Conservation (phyloP, 1,140 invertebrate genomes). For the Drosophila subobscura region DNA sequence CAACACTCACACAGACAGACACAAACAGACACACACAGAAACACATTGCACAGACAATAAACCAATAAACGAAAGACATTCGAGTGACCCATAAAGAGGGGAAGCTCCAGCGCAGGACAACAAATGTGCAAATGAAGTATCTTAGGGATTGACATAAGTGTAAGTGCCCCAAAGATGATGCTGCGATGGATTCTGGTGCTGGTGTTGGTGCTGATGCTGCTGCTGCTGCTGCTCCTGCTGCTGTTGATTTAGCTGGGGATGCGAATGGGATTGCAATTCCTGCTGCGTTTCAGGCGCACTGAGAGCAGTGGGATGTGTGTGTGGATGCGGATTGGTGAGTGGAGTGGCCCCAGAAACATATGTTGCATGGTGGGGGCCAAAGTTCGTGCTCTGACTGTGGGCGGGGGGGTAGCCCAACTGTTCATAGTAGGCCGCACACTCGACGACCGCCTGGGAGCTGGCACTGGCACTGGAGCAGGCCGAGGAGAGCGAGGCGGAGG, state of each 20-base stretch:
- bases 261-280: conserved; percentile 12
- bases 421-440: conserved; percentile 63
- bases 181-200: conserved; percentile 62
- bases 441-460: conserved; percentile 64
- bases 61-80: conserved; percentile 72
- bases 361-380: conserved; percentile 36
- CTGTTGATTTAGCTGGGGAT: conserved; percentile 42
- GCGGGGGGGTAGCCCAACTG: conserved; percentile 52
- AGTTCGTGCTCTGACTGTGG: conserved; percentile 24
- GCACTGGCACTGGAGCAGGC: conserved; percentile 71
- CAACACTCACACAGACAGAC: conserved; percentile 12
- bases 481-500: conserved; percentile 71
- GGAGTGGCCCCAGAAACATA: conserved; percentile 8
- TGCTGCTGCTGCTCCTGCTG: conserved; percentile 50
- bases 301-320: conserved; percentile 25
- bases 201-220: conserved; percentile 50
- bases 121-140: conserved; percentile 72
- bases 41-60: conserved; percentile 71
- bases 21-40: conserved; percentile 5
- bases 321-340: conserved; percentile 3
- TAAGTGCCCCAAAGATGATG: conserved; percentile 80
- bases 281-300: conserved; percentile 28
- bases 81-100: conserved; percentile 50
- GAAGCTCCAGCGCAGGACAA: conserved; percentile 31
- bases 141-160: conserved; percentile 82